Evolutionary conservation across 2,797 vertebrate genomes (phyloP), one percentile per base, ranked within the genome.

Genomic region (Macropus fuliginosus): DNA sequence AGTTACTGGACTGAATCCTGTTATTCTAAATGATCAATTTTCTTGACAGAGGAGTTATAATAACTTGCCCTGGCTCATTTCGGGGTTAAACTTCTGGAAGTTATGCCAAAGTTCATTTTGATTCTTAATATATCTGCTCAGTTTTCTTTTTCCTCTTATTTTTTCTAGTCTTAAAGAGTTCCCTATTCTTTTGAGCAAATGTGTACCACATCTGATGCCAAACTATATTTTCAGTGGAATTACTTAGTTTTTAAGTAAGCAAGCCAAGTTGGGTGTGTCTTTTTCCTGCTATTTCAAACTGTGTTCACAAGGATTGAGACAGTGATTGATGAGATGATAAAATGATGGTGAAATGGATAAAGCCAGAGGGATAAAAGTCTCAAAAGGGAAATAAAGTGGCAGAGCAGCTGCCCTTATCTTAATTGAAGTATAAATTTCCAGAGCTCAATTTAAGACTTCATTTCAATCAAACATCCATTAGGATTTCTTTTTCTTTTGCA

Each of bases 391-490:
- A 98, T 96, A 96, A 98, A 98, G 13, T 94, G 96, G 0, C 3
- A 55, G 95, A 97, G 94, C 98, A 98, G 90, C 96, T 93, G 95
- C 91, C 97, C 92, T 0, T 2, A 57, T 98, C 97, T 98, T 98
- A 98, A 98, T 93, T 98, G 98, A 98, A 98, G 96, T 96, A 98
- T 98, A 97, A 97, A 98, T 98, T 98, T 98, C 29, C 98, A 90
- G 81, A 97, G 96, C 31, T 94, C 92, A 54, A 96, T 97, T 93
- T 96, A 95, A 98, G 96, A 93, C 97, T 98, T 98, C 91, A 97
- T 98, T 97, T 98, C 91, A 98, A 96, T 46, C 95, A 96, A 95
- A 97, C 5, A 91, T 0, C 3, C 92, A 93, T 31, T 52, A 5
- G 1, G 92, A 91, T 91, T 27, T 94, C 92, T 96, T 57, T 94